Base-by-base conservation (phyloP, 2,113 vertebrate genomes). In the Poeciliopsis retropinna region DNA sequence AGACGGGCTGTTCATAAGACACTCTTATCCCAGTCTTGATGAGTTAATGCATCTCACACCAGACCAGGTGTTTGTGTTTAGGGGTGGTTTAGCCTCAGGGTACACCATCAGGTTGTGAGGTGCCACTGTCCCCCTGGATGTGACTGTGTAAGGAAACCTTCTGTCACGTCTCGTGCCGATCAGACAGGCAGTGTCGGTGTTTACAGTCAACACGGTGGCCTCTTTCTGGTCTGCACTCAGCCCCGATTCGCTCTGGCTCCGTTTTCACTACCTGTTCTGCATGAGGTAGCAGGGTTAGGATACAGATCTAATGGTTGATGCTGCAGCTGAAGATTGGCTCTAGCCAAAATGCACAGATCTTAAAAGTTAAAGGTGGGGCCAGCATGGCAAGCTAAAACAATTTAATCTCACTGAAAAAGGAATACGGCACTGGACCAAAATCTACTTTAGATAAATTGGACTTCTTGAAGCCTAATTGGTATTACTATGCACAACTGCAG, bases 161-260 rank as follows among this genome's bases (percentile, higher is more conserved):
- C 77, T 86, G 85, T 85, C 77, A 37, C 73, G 77, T 83, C 57
- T 70, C 9, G 65, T 60, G 73, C 78, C 66, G 69, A 80, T 68
- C 75, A 71, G 83, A 32, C 80, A 81, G 83, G 82, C 76, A 89
- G 64, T 64, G 82, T 79, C 67, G 51, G 79, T 94, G 94, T 96
- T 95, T 95, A 95, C 83, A 91, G 93, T 95, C 92, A 94, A 94
- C 90, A 95, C 29, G 60, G 79, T 32, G 76, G 81, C 85, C 77
- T 85, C 74, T 71, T 84, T 83, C 84, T 82, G 68, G 57, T 73
- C 86, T 76, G 81, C 72, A 76, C 87, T 87, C 82, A 63, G 68
- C 80, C 65, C 70, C 25, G 54, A 65, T 1, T 66, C 62, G 31
- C 76, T 39, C 57, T 60, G 73, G 70, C 60, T 86, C 82, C 6